phyloP scores from a whole-genome alignment of 2,888 invertebrate genomes.

The Cristatella mucedo region DNA sequence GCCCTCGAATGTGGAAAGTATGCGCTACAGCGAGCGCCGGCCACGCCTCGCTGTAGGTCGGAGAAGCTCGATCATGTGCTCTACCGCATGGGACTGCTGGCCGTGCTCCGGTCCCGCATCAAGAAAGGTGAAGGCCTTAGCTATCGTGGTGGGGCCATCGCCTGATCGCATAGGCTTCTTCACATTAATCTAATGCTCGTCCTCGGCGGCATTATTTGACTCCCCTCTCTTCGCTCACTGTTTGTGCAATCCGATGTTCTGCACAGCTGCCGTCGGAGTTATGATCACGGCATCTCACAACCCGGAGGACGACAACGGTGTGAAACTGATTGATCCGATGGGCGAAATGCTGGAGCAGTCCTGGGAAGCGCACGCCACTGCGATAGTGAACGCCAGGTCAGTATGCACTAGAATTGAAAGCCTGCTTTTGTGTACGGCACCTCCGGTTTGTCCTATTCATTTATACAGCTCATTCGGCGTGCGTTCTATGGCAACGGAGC shows the following conservation, averaged over 20 bases:
- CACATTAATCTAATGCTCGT: no score
- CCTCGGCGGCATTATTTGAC: no score
- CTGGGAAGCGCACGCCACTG: conserved; percentile 80
- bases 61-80: conserved; percentile 70
- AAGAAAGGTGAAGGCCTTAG: conserved; percentile 49
- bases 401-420: no score
- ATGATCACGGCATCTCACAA: conserved; percentile 99
- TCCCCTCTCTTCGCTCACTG: no score
- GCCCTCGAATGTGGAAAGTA: no score
- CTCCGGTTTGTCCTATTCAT: no score
- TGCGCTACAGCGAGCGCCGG: no score
- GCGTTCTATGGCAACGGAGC: no score
- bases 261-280: conserved; percentile 52
- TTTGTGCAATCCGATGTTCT: background rate
- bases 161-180: background rate
- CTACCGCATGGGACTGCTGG: conserved; percentile 82
- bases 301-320: conserved; percentile 84
- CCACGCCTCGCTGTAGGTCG: conserved; percentile 60
- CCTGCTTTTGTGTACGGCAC: no score
- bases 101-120: conserved; percentile 66
- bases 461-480: no score
- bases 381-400: conserved; percentile 63
- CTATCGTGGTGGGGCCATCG: background rate
- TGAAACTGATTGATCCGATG: conserved; percentile 82
- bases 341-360: conserved; percentile 87